Evolutionary conservation across 2,113 vertebrate genomes (phyloP).

Genomic region (Conger conger): DNA sequence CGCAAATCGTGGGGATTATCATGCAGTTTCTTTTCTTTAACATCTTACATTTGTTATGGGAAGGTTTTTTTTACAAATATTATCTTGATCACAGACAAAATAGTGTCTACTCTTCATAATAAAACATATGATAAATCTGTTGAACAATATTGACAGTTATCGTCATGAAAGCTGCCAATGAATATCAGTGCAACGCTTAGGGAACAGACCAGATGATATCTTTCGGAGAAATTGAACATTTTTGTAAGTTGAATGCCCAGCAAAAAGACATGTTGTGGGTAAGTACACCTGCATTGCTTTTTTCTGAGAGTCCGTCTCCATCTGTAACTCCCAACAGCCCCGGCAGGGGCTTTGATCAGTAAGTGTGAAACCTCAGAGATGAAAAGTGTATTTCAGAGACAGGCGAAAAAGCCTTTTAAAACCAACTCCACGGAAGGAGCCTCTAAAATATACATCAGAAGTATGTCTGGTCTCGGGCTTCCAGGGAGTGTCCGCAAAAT

Average conservation of each 20-base stretch:
- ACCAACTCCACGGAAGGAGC: conserved; percentile 51
- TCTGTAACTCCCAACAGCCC: conserved; percentile 3
- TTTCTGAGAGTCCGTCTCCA: not conserved
- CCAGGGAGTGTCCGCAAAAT: conserved; percentile 49
- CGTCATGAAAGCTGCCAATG: no score
- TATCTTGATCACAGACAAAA: no score
- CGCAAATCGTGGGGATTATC: no score
- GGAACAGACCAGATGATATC: no score
- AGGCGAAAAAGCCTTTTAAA: conserved; percentile 26
- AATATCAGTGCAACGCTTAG: no score
- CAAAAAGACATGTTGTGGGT: not conserved
- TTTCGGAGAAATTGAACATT: no score
- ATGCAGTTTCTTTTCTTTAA: no score
- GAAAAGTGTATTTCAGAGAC: conserved; percentile 24
- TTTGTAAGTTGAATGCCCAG: not conserved
- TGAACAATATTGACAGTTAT: no score
- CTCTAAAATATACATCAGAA: conserved; percentile 68
- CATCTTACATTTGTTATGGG: no score
- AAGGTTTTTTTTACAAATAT: no score
- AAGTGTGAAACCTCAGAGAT: conserved; percentile 34
- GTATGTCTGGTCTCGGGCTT: conserved; percentile 51
- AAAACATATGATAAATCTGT: no score
- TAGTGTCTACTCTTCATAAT: no score
- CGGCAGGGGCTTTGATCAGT: conserved; percentile 43
- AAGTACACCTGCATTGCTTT: not conserved